Base-by-base conservation (phyloP, 1,140 invertebrate species). In the Panonychus citri region DNA sequence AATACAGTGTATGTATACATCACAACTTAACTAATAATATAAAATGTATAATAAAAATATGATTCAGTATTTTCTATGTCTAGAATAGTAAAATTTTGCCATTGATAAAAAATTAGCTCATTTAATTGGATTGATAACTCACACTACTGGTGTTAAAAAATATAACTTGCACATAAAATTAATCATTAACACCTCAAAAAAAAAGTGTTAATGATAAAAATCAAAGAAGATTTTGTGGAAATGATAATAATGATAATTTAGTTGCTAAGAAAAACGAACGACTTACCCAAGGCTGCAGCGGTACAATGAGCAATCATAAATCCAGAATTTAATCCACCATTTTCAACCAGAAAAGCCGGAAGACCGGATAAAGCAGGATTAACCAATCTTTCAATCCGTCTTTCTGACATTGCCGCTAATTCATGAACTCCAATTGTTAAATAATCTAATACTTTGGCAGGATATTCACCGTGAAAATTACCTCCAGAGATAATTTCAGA, bases 271-370 rank as follows among this genome's bases (percentile, higher is more conserved):
- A 49, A 13, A 15, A 19, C 5, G 15, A 51, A 24, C 43, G 8
- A 60, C 62, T 62, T 70, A 80, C 78, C 78, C 17, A 81, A 64
- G 42, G 80, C 67, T 24, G 81, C 81, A 3, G 81, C 79, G 13
- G 81, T 82, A 60, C 78, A 78, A 65, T 82, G 81, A 21, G 81
- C 78, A 39, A 82, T 72, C 81, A 82, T 82, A 63, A 83, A 82
- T 3, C 81, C 81, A 13, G 80, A 82, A 66, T 82, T 82, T 0
- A 83, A 70, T 1, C 81, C 81, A 28, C 81, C 81, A 49, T 81
- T 76, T 60, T 75, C 72, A 0, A 78, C 77, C 30, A 82, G 66
- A 66, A 82, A 82, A 0, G 81, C 78, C 5, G 81, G 81, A 3
- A 81, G 63, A 61, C 78, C 78, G 64, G 77, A 79, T 46, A 77